Base-by-base conservation (phyloP, 2,888 invertebrate species). In the Keiferia lycopersicella region DNA sequence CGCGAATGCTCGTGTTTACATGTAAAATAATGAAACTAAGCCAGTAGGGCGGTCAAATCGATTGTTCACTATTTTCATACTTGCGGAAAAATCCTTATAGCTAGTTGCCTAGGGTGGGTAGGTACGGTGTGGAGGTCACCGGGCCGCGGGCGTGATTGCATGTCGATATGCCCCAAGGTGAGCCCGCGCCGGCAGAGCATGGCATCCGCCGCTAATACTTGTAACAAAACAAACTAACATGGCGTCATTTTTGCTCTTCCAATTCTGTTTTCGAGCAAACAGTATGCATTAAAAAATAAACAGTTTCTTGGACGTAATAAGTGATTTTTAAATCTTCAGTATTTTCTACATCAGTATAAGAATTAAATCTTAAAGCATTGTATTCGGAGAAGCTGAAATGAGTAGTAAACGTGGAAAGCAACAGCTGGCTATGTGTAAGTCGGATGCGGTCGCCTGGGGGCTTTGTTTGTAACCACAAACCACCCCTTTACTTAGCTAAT, bases 41-140 rank as follows among this genome's bases (percentile, higher is more conserved):
- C 70, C 67, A 72, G 68, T 71, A 67, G 72, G 71, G 66, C 71
- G 67, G 60, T 63, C 45, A 63, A 66, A 75, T 75, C 69, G 75
- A 75, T 75, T 71, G 41, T 56, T 59, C 22, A 68, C 71, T 73
- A 71, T 75, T 71, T 73, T 69, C 69, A 67, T 66, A 57, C 67
- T 53, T 58, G 65, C 67, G 64, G 67, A 66, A 68, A 67, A 69
- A 63, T 64, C 61, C 38, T 22, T 48, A n/a, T n/a, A 60, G 64
- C 61, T 50, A 48, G 41, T 56, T 57, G 30, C 45, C 38, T 48
- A 62, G 53, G 34, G 34, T 66, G 61, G 64, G 62, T 62, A 62
- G 45, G 59, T 41, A 34, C 34, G 10, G 16, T 10, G 16, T 20
- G 26, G 48, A 50, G 61, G 61, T 61, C 61, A n/a, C 38, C 20